Base-by-base conservation (phyloP, 2,797 vertebrate genomes). In the Lagodon rhomboides region DNA sequence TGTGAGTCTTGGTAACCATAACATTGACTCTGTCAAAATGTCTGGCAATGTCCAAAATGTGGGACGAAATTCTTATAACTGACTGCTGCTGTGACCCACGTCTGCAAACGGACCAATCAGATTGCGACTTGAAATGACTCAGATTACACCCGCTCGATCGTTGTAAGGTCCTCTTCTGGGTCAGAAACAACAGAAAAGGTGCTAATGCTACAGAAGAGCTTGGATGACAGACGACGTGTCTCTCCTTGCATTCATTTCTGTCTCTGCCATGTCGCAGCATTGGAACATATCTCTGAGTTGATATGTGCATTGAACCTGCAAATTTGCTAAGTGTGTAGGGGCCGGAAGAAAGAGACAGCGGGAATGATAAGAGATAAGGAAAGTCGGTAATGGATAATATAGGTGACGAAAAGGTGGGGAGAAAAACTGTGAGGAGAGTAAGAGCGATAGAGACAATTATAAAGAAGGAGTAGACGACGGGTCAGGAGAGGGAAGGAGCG, bases 181-280 rank as follows among this genome's bases (percentile, higher is more conserved):
- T 30, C 4, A 9, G 43, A 55, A 46, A n/a, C 41, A n/a, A 55
- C 12, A 63, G 41, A 34, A 47, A 12, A 4, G 13, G 7, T 15
- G 54, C 1, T 20, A 46, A 30, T 18, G 22, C 20, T 12, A 1
- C 54, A 11, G 11, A 43, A 8, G 67, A 43, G 44, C 44, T 41
- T 27, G 7, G 41, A 17, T 44, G 72, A 81, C 12, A 49, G 65
- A 38, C 59, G 17, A 44, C 3, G 10, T 22, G 44, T 59, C 62
- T 59, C 44, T 68, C n/a, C 50, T 41, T 16, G 50, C 44, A 63
- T 22, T 54, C 68, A 61, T 65, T 65, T 69, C 50, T 54, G 22
- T 80, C 38, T n/a, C 15, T 17, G 54, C 22, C 27, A 18, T 5
- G 18, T 10, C 8, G n/a, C 12, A 49, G 27, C 30, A 55, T 62